Base-by-base conservation (phyloP, 2,113 vertebrate species). In the Uropsilus gracilis region DNA sequence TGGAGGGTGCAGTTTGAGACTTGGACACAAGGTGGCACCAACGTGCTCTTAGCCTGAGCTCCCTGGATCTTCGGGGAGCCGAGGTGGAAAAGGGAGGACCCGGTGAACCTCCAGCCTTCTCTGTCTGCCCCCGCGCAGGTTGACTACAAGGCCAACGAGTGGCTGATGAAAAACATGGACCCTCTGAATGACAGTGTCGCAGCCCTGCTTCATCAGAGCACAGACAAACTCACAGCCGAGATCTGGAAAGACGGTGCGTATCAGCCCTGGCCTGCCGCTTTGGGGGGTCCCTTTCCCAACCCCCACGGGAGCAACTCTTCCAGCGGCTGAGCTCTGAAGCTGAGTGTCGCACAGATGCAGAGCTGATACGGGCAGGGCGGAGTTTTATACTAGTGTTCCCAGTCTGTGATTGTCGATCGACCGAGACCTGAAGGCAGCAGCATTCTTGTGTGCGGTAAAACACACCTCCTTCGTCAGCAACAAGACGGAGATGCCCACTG, bases 171-270 rank as follows among this genome's bases (percentile, higher is more conserved):
- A 97, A 99, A 99, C 97, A 99, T 99, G 99, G 99, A 99, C 94
- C 99, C 99, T 1, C 92, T 99, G 84, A 99, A 99, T 11, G 99
- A 99, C 97, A 99, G 97, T 0, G 99, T 99, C 9, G 99, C 99
- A 0, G 98, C 99, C 72, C 98, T 99, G 50, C 98, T 99, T 22
- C 99, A 99, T 95, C 99, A 99, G 97, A 99, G 99, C 6, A 98
- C 99, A 0, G 99, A 99, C 96, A 98, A 98, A 91, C 99, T 99
- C 82, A 99, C 99, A 0, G 98, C 99, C 3, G 99, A 99, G 97
- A 98, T 99, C 83, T 99, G 99, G 99, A 99, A 99, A 96, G 99
- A 99, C n/a, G 99, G 99, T 99, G 95, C n/a, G n/a, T n/a, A n/a
- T n/a, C n/a, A 98, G 98, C 55, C 11, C 30, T 7, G 0, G 3